Evolutionary conservation across 2,797 vertebrate species (phyloP), one percentile per base, ranked within the genome.

Genomic region (Takifugu rubripes): DNA sequence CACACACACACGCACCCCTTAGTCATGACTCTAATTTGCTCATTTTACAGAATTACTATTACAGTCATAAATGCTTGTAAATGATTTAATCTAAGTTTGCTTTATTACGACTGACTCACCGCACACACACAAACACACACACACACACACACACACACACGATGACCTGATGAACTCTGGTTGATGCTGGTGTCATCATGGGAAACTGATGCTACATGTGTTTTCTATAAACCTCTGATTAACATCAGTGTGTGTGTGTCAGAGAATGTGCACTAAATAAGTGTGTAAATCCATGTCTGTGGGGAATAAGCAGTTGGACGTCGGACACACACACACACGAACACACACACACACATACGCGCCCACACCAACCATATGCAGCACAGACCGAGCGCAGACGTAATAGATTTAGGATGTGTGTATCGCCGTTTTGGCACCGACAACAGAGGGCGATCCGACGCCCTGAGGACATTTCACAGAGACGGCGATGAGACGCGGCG

Each of bases 151-250:
- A 27, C 49, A 45, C 59, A 42, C 27, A 36, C 50, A 2, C 7
- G 0, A 1, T 81, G 79, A 84, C 79, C 79, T 33, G 3, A 31
- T 74, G 76, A 81, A 70, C 78, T 44, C 25, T 57, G 70, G 62
- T 75, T 60, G 54, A 56, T 17, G 46, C 63, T 52, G 17, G 68
- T 74, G 71, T 75, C 75, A 81, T 81, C 75, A 69, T 61, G 72
- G 36, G 69, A 73, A 70, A 70, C 70, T 56, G 66, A 25, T 16
- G 68, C 61, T 71, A 54, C 84, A 83, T 74, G 58, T 87, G 82
- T 73, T 77, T 54, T 46, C 54, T 53, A 79, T 87, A 74, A 83
- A 78, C 44, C 42, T 6, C 66, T 83, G 64, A 77, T 79, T 75
- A 83, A 75, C 63, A 75, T n/a, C 80, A 67, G 67, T 31, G 42